Base-by-base conservation (phyloP, 2,113 vertebrate species). In the Mastomys natalensis region DNA sequence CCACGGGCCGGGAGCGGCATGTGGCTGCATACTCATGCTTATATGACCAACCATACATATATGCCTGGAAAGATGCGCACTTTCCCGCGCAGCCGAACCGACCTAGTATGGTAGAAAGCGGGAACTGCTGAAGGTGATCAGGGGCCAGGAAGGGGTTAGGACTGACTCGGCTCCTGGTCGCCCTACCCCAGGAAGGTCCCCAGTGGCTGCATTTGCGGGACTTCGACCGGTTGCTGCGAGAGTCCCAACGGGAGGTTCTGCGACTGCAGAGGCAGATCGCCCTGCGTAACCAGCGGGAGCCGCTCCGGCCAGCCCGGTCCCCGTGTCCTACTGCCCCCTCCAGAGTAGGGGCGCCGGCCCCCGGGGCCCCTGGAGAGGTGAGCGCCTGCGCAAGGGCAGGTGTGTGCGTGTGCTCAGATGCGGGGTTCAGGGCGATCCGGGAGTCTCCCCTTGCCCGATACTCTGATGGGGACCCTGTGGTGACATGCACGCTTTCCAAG, bases 181-280 rank as follows among this genome's bases (percentile, higher is more conserved):
- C 74, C 24, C 51, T 60, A 72, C 70, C 90, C 68, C 92, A 99
- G 98, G 98, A 98, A 0, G 97, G 98, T 77, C 97, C 97, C 96
- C 98, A 82, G 97, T 98, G 98, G 88, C 98, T 98, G 70, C 98
- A 98, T 4, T 15, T 98, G 97, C 94, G 95, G 21, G 99, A 99
- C 96, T 99, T 99, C 10, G 99, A 99, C 96, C 99, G 98, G 80
- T 98, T 99, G 93, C 98, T 99, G 89, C 98, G 98, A 70, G 99
- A 99, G 96, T 99, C 99, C 89, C 99, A 99, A 98, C 98, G 98
- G 86, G 99, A 99, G 98, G 99, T 99, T 87, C 87, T 99, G 91
- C 98, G 99, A 81, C 98, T 99, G 87, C 99, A 99, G 98, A 98
- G 99, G 68, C 99, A 99, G 98, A 99, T 99, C 0, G 99, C 99